Evolutionary conservation across 1,140 invertebrate genomes (phyloP).

Genomic region (Dendrolimus punctatus): DNA sequence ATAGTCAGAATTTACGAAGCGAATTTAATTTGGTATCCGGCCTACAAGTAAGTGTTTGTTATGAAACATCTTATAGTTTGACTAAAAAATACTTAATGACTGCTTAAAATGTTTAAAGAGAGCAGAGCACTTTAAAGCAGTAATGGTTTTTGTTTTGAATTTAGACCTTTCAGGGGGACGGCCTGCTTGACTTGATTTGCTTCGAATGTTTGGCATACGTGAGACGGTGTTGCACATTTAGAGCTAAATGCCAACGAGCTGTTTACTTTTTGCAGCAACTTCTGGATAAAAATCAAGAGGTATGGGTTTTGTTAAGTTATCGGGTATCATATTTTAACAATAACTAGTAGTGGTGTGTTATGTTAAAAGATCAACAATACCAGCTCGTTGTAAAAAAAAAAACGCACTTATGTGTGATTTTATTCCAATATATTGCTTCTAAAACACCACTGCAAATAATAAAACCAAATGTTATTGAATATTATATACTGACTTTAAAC

Average conservation of each 20-base stretch:
- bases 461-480: no score
- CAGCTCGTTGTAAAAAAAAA: no score
- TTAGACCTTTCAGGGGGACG: conserved; percentile 32
- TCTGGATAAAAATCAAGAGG: conserved; percentile 37
- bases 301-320: conserved; percentile 9
- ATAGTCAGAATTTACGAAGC: conserved; percentile 29
- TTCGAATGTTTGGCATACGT: conserved; percentile 38
- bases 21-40: conserved; percentile 48
- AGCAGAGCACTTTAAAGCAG: no score
- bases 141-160: conserved; percentile 13
- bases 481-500: no score
- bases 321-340: neutral
- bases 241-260: conserved; percentile 49
- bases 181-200: conserved; percentile 49
- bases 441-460: no score
- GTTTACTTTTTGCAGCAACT: conserved; percentile 44
- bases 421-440: no score
- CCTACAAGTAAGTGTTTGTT: conserved; percentile 37
- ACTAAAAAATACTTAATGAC: conserved; percentile 4
- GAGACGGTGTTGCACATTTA: conserved; percentile 39
- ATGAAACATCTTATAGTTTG: conserved; percentile 8
- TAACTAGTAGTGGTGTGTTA: neutral
- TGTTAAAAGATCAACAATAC: no score
- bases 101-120: no score
- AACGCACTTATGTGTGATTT: no score